phyloP scores from a whole-genome alignment of 1,140 invertebrate genomes.

The Neodiprion fabricii region DNA sequence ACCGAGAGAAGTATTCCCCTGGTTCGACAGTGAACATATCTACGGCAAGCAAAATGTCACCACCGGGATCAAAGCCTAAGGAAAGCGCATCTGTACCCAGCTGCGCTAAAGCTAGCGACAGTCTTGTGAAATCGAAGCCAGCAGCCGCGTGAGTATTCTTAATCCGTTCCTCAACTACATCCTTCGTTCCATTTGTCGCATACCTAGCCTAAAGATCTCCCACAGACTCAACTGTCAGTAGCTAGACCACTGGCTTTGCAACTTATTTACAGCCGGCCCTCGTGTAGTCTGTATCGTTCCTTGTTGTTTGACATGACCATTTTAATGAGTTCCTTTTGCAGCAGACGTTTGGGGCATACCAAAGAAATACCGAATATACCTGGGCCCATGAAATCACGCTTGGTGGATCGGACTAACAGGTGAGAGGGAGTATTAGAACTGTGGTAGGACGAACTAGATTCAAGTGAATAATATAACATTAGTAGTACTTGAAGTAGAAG shows the following conservation, averaged over 20 bases:
- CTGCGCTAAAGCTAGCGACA: slow-evolving; percentile 34
- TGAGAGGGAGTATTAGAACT: slow-evolving; percentile 27
- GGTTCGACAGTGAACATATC: slow-evolving; percentile 28
- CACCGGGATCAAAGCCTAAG: slow-evolving; percentile 22
- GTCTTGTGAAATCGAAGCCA: slow-evolving; percentile 27
- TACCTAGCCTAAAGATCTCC: neutral
- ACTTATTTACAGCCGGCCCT: neutral
- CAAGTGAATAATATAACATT: neutral
- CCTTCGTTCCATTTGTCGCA: neutral
- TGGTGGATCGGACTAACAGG: slow-evolving; percentile 38
- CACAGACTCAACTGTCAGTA: neutral
- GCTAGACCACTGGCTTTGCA: neutral
- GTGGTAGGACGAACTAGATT: neutral
- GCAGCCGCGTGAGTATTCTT: slow-evolving; percentile 32
- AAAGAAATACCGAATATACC: slow-evolving; percentile 20
- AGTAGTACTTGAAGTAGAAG: slow-evolving; percentile 13
- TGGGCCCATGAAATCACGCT: slow-evolving; percentile 29
- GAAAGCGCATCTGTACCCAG: slow-evolving; percentile 34
- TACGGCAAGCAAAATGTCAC: slow-evolving; percentile 1
- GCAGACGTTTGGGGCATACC: slow-evolving; percentile 14
- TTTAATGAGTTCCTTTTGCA: slow-evolving; percentile 11
- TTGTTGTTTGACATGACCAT: slow-evolving; percentile 11
- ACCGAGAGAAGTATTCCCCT: slow-evolving; percentile 59
- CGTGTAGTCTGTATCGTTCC: slow-evolving; percentile 13
- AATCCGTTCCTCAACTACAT: neutral